A percentile compares a stretch with the other conserved stretches of the same genome.
Evolutionary conservation across 2,888 invertebrate species (phyloP).

Genomic region (Cantharis rustica): DNA sequence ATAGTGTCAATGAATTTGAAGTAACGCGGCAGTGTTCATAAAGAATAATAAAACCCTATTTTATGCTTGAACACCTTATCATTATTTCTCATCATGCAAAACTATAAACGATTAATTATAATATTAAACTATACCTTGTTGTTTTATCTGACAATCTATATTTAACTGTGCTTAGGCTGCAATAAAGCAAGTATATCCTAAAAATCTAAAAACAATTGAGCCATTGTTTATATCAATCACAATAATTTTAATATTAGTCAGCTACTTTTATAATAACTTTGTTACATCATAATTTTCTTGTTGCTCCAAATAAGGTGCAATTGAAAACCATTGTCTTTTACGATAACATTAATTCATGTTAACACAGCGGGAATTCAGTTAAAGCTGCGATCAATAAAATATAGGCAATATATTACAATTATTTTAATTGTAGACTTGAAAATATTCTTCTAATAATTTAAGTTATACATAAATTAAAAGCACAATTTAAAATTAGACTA

Average conservation of each 20-base stretch:
- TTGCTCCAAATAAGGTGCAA: neutral
- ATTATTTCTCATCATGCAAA: neutral
- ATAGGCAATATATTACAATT: neutral
- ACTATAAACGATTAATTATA: neutral
- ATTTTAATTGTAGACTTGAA: neutral
- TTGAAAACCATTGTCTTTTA: neutral
- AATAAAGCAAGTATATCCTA: neutral
- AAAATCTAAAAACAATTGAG: neutral
- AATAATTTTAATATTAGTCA: neutral
- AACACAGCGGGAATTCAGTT: constrained; percentile 5
- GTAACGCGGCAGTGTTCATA: neutral
- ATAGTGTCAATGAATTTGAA: neutral
- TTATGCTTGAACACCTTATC: neutral
- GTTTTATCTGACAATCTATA: neutral
- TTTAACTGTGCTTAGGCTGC: neutral
- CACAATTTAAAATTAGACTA: neutral
- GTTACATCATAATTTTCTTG: neutral
- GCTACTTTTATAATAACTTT: constrained; percentile 1
- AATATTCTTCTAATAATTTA: neutral
- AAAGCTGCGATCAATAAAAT: neutral
- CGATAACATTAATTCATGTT: neutral
- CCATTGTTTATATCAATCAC: neutral
- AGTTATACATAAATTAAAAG: neutral
- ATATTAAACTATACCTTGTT: neutral
- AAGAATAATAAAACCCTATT: neutral